Conservation (phyloP, 2,888 invertebrate species). For the Vesta saturnalis region DNA sequence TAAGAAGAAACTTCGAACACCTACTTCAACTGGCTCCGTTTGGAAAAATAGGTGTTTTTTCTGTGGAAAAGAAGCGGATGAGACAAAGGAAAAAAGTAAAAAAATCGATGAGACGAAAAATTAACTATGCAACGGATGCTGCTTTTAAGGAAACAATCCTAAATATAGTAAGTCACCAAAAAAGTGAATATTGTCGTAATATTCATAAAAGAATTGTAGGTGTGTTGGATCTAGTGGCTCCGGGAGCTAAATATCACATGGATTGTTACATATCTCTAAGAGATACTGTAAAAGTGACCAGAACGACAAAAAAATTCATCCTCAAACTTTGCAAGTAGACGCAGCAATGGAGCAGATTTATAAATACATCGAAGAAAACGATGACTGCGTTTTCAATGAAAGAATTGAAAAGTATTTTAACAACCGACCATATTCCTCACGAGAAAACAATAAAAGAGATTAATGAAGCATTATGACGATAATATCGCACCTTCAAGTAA, state of each 20-base stretch:
- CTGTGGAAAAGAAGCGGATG: slow-evolving; percentile 4
- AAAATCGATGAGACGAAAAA: not conserved
- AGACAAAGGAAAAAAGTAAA: slow-evolving; percentile 1
- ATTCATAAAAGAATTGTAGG: slow-evolving; percentile 14
- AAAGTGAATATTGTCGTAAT: slow-evolving; percentile 5
- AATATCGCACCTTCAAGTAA: not conserved
- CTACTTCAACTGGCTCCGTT: not conserved
- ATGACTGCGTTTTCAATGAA: slow-evolving; percentile 17
- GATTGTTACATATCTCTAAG: slow-evolving; percentile 1
- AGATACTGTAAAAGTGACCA: not conserved
- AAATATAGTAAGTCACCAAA: slow-evolving; percentile 1
- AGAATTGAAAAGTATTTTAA: slow-evolving; percentile 17
- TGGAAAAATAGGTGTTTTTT: not conserved
- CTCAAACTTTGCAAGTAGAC: slow-evolving; percentile 6
- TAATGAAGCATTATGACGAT: not conserved
- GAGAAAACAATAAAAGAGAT: slow-evolving; percentile 14
- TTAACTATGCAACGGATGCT: too few relatives aligned
- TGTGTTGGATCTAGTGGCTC: not conserved
- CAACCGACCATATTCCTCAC: slow-evolving; percentile 12
- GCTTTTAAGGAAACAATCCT: not conserved
- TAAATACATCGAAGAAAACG: slow-evolving; percentile 16
- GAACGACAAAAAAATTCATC: not conserved
- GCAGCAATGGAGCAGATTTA: not conserved
- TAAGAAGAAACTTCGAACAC: not conserved
- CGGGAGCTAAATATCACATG: slow-evolving; percentile 8